These are phyloP conservation scores for Phenganax stokvisi DNA, from an alignment of 92 coral and sea anemone species.

Conservation along the genomic window DNA sequence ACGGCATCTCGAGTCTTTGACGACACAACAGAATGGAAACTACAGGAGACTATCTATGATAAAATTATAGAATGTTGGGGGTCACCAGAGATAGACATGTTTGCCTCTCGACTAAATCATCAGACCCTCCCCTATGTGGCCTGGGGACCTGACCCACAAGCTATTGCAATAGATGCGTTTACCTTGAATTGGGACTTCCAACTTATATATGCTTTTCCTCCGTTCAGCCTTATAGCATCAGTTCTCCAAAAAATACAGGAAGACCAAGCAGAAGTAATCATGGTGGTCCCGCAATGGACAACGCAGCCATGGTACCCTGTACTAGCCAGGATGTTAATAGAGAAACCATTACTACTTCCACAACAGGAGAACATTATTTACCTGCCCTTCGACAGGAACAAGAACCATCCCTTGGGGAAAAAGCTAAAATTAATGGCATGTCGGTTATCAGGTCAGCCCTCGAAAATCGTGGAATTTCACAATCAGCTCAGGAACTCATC, in stretches of 20 bases:
- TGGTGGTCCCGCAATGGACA: constrained; percentile 45
- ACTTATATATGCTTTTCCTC: constrained; percentile 35
- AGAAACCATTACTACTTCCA: constrained; percentile 36
- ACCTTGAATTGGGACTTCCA: constrained; percentile 33
- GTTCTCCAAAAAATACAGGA: constrained; percentile 29
- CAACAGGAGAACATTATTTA: constrained; percentile 20
- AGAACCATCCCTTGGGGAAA: constrained; percentile 37
- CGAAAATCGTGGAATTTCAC: constrained; percentile 31
- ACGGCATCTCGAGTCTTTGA: constrained; percentile 43
- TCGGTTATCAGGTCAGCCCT: constrained; percentile 42
- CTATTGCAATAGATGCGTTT: constrained; percentile 41
- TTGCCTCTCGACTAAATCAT: constrained; percentile 41
- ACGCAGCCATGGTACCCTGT: constrained; percentile 46
- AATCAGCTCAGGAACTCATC: constrained; percentile 38
- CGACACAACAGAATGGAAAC: constrained; percentile 43
- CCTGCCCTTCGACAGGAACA: constrained; percentile 41
- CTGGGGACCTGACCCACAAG: constrained; percentile 47
- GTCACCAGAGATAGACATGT: constrained; percentile 38
- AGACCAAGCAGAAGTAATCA: constrained; percentile 26
- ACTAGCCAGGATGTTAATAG: constrained; percentile 29
- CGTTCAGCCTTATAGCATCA: constrained; percentile 39
- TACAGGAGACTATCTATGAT: constrained; percentile 13
- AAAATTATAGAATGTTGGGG: constrained; percentile 10
- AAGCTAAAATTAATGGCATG: constrained; percentile 37
- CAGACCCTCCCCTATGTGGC: constrained; percentile 39